Conservation (phyloP, 2,113 vertebrate species). For the Egretta garzetta region DNA sequence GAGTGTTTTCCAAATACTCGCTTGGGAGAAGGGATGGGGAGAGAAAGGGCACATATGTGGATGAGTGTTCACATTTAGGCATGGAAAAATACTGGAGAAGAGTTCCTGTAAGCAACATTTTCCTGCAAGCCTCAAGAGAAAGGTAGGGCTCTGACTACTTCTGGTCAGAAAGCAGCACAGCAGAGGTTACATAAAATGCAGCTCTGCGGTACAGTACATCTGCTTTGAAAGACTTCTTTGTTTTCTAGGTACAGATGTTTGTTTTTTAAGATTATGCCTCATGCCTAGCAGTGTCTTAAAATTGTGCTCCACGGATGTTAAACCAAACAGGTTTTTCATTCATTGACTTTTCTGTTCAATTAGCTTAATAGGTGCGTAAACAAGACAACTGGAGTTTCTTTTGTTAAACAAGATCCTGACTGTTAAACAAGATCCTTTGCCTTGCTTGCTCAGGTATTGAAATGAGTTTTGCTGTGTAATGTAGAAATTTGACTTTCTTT, state of each 20-base stretch:
- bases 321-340: conserved; percentile 53
- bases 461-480: background rate
- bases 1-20: conserved; percentile 29
- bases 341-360: background rate
- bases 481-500: background rate
- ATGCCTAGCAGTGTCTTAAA: background rate
- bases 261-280: conserved; percentile 18
- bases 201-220: conserved; percentile 47
- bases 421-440: background rate
- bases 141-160: conserved; percentile 45
- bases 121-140: conserved; percentile 48
- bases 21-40: background rate
- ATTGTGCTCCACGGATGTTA: conserved; percentile 17
- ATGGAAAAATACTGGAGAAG: conserved; percentile 63
- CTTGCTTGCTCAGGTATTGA: background rate
- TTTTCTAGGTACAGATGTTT: conserved; percentile 67
- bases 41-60: background rate
- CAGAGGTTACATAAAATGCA: conserved; percentile 37
- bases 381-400: background rate
- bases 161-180: conserved; percentile 28
- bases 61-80: background rate
- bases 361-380: background rate
- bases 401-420: background rate
- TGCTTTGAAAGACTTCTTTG: conserved; percentile 72
- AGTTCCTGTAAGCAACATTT: background rate